These are phyloP conservation scores for Climacteris rufus DNA, from an alignment of 2,113 vertebrate genomes.

Conservation along the genomic window DNA sequence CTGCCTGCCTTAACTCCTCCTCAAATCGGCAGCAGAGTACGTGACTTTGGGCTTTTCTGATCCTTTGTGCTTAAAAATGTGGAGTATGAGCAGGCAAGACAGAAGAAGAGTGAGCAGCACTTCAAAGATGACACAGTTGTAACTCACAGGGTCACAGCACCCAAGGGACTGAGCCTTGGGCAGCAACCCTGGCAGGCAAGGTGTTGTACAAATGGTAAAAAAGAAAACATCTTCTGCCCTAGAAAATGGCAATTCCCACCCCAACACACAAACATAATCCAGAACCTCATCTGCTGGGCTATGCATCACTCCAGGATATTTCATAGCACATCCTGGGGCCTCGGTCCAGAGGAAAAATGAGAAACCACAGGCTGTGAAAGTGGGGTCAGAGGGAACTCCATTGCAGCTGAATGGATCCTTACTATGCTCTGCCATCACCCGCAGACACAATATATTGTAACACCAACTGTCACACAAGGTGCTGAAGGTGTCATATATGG, in stretches of 20 bases:
- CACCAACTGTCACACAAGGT: not conserved
- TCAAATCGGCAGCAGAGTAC: not conserved
- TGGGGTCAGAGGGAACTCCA: not conserved
- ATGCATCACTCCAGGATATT: not conserved
- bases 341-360: not conserved
- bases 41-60: not conserved
- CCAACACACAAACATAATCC: not conserved
- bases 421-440: not conserved
- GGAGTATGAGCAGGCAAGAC: not conserved
- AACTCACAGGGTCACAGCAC: not conserved
- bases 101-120: not conserved
- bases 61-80: not conserved
- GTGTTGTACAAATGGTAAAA: not conserved
- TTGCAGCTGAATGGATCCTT: not conserved
- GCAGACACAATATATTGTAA: rapidly evolving
- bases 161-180: not conserved
- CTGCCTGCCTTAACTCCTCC: not conserved
- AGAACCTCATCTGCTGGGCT: not conserved
- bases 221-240: not conserved
- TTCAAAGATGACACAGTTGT: not conserved
- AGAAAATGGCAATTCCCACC: not conserved
- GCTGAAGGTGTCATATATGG: not conserved
- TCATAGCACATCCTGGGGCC: not conserved
- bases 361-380: not conserved
- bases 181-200: rapidly evolving